These are phyloP conservation scores for Fragum fragum DNA, from an alignment of 2,888 invertebrate species.

Conservation along the genomic window DNA sequence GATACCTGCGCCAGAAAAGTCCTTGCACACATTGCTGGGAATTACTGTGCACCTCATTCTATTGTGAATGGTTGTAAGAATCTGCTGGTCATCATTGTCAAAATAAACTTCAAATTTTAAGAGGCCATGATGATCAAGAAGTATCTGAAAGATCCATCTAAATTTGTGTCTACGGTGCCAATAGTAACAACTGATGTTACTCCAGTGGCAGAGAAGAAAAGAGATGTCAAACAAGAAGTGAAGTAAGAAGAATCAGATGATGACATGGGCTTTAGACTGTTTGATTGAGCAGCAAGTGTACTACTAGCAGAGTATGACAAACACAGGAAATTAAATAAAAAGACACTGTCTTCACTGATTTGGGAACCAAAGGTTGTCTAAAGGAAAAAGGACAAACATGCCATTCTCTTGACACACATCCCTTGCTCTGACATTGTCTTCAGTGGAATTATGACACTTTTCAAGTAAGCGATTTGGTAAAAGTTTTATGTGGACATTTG, in stretches of 20 bases:
- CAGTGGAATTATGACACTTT: too few relatives aligned
- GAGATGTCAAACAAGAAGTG: slow-evolving; percentile 91
- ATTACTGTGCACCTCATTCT: slow-evolving; percentile 99
- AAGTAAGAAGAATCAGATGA: slow-evolving; percentile 73
- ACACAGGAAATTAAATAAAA: too few relatives aligned
- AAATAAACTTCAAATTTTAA: slow-evolving; percentile 97
- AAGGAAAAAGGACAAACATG: too few relatives aligned
- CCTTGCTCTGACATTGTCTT: too few relatives aligned
- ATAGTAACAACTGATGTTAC: slow-evolving; percentile 89
- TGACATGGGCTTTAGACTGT: slow-evolving; percentile 89
- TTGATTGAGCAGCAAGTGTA: slow-evolving; percentile 86
- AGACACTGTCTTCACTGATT: too few relatives aligned
- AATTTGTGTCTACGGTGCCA: slow-evolving; percentile 92
- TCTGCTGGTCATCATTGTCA: slow-evolving; percentile 97
- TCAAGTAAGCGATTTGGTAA: too few relatives aligned
- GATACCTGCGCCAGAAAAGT: too few relatives aligned
- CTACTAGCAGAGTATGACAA: too few relatives aligned
- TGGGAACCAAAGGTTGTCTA: background rate
- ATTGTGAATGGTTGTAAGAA: slow-evolving; percentile 99
- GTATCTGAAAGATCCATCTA: slow-evolving; percentile 94
- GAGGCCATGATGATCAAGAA: slow-evolving; percentile 93
- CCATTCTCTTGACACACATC: too few relatives aligned
- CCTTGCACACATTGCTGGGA: too few relatives aligned
- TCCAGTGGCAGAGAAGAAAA: slow-evolving; percentile 88
- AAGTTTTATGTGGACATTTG: too few relatives aligned